Percentiles rank a stretch among this genome's conserved stretches.
These are phyloP conservation scores for Onthophagus sagittarius DNA, from an alignment of 2,888 invertebrate genomes.

Conservation along the genomic window DNA sequence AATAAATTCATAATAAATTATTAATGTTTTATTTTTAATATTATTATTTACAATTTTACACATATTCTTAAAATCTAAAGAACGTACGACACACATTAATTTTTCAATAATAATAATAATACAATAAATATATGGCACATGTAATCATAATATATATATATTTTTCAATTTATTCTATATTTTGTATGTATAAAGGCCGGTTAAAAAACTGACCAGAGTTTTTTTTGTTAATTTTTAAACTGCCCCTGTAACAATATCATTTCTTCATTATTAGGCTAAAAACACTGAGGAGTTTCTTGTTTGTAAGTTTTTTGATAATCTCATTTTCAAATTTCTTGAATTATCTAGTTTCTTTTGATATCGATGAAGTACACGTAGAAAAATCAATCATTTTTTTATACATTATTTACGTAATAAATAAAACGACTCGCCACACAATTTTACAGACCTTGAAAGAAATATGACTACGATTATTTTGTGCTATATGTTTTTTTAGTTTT, in stretches of 20 bases:
- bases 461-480: not conserved
- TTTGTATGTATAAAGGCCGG: constrained; percentile 18
- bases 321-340: constrained; percentile 11
- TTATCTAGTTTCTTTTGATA: constrained; percentile 15
- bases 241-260: not conserved
- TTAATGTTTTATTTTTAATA: constrained; percentile 29
- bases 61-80: constrained; percentile 33
- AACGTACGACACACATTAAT: constrained; percentile 41
- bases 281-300: constrained; percentile 15
- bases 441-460: not conserved
- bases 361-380: constrained; percentile 30
- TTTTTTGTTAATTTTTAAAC: constrained; percentile 3
- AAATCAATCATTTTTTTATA: constrained; percentile 30
- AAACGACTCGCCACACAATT: not conserved
- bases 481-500: not conserved
- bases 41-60: constrained; percentile 44
- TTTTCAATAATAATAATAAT: constrained; percentile 27
- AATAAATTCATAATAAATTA: constrained; percentile 24
- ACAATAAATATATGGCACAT: constrained; percentile 44
- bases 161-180: constrained; percentile 24
- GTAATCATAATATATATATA: constrained; percentile 34
- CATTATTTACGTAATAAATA: constrained; percentile 28
- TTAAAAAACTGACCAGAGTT: constrained; percentile 2
- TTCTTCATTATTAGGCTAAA: constrained; percentile 15
- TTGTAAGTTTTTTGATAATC: constrained; percentile 24